Conservation (phyloP, 2,888 invertebrate species). For the Cataglyphis albicans region DNA sequence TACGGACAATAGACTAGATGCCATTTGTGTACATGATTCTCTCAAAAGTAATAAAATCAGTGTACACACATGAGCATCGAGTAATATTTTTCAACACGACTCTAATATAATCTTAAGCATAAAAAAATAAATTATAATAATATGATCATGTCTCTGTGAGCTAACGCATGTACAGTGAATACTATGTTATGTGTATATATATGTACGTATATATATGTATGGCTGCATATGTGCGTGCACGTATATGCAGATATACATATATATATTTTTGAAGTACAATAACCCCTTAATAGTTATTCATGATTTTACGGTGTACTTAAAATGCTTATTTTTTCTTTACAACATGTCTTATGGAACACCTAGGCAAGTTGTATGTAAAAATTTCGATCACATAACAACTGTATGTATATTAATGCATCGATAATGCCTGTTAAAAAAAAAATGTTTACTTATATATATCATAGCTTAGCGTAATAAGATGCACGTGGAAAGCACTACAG, state of each 20-base stretch:
- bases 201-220: conserved; percentile 53
- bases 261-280: conserved; percentile 77
- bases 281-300: conserved; percentile 73
- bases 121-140: conserved; percentile 85
- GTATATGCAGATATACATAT: conserved; percentile 66
- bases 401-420: neutral
- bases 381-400: neutral
- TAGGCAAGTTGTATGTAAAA: conserved; percentile 71
- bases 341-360: conserved; percentile 74
- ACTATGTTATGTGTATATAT: conserved; percentile 79
- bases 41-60: conserved; percentile 52
- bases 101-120: conserved; percentile 81
- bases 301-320: conserved; percentile 76
- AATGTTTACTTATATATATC: conserved; percentile 4
- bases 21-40: conserved; percentile 64
- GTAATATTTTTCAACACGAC: conserved; percentile 69
- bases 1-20: conserved; percentile 63
- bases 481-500: neutral
- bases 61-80: conserved; percentile 73
- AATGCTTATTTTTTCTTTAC: conserved; percentile 73
- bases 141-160: conserved; percentile 79
- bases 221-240: conserved; percentile 52
- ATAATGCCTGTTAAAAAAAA: conserved; percentile 18
- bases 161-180: conserved; percentile 84
- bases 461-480: conserved; percentile 12